Evolutionary conservation across 2,888 invertebrate species (phyloP).

Genomic region (Thelaira solivaga): DNA sequence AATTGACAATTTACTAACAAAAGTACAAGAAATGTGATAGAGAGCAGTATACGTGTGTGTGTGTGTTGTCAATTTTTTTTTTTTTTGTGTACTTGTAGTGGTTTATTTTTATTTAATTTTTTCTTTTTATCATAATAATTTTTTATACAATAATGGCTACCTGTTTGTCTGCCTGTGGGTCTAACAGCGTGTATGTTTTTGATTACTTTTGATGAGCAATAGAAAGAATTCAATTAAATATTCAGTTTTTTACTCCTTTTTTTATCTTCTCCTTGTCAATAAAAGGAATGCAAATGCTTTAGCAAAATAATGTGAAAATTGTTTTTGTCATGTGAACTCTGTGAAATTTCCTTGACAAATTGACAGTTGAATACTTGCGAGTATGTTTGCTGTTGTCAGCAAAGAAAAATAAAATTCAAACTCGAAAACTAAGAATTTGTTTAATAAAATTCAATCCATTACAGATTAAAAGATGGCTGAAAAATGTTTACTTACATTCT

Average conservation of each 20-base stretch:
- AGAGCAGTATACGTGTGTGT: background rate
- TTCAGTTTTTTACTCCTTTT: background rate
- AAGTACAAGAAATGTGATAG: background rate
- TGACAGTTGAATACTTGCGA: no score
- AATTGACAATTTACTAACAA: background rate
- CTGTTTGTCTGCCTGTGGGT: background rate
- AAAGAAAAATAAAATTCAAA: background rate
- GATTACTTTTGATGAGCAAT: conserved; percentile 5
- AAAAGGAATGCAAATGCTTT: conserved; percentile 13
- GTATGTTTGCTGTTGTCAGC: background rate
- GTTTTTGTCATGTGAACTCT: background rate
- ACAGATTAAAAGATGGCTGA: no score
- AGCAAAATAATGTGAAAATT: conserved; percentile 1
- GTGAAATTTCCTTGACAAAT: background rate
- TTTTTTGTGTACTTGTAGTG: background rate
- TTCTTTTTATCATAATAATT: background rate
- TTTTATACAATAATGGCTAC: background rate
- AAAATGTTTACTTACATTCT: no score
- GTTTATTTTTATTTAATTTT: no score
- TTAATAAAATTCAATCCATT: background rate
- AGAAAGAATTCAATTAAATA: conserved; percentile 24
- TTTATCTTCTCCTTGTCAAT: background rate
- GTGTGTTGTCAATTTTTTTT: background rate
- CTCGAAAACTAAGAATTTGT: background rate
- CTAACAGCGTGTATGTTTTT: conserved; percentile 5